Conservation (phyloP, 1,140 invertebrate genomes). For the Drosophila sulfurigaster region DNA sequence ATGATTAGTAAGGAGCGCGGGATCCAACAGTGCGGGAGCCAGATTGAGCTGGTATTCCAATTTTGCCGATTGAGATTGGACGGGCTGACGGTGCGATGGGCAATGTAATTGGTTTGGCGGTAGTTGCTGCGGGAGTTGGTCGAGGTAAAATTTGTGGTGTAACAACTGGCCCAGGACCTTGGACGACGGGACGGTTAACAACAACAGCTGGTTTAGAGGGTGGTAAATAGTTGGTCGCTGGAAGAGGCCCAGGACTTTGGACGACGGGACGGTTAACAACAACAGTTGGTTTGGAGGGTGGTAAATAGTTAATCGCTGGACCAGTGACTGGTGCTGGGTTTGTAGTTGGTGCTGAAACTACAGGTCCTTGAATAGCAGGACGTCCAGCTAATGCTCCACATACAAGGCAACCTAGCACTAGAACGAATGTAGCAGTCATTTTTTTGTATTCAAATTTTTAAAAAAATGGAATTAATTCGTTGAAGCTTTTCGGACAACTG, state of each 20-base stretch:
- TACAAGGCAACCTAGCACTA: conserved; percentile 45
- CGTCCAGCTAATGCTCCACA: conserved; percentile 20
- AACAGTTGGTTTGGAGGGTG: neutral
- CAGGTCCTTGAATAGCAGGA: neutral
- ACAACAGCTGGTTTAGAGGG: neutral
- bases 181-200: neutral
- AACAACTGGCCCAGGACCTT: neutral
- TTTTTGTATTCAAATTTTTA: neutral
- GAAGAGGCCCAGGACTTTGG: neutral
- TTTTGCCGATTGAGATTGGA: neutral
- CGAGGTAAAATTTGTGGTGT: neutral
- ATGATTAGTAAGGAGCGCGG: conserved; percentile 5
- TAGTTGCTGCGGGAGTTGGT: neutral
- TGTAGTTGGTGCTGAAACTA: neutral
- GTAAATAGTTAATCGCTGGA: neutral
- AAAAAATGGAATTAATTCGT: neutral
- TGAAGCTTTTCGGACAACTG: neutral
- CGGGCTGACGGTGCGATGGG: neutral
- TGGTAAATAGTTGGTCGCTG: neutral
- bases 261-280: neutral
- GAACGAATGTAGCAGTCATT: neutral
- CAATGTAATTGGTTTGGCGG: neutral
- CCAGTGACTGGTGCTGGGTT: neutral
- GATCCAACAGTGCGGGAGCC: conserved; percentile 6
- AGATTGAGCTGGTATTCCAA: neutral